phyloP scores from a whole-genome alignment of 2,113 vertebrate genomes.

The Misgurnus anguillicaudatus region DNA sequence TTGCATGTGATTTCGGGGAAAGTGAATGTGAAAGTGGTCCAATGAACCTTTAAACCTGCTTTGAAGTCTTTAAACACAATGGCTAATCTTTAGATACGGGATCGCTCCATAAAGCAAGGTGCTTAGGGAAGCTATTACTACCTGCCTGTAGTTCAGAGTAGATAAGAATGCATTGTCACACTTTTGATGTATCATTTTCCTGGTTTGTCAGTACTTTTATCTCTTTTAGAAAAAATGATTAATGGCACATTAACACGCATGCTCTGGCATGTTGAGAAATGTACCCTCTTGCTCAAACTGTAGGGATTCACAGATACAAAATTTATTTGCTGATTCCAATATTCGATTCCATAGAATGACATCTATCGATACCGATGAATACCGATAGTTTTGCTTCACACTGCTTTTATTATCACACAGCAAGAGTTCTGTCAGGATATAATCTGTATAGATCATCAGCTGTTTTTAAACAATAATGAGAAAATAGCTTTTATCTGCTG shows the following conservation, averaged over 20 bases:
- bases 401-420: too few species aligned
- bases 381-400: too few species aligned
- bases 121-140: neutral
- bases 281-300: too few species aligned
- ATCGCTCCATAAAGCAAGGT: neutral
- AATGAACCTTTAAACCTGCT: slow-evolving; percentile 56
- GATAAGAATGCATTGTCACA: slow-evolving; percentile 30
- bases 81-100: slow-evolving; percentile 36
- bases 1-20: slow-evolving; percentile 41
- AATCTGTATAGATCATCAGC: too few species aligned
- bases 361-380: too few species aligned
- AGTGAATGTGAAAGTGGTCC: slow-evolving; percentile 53
- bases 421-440: too few species aligned
- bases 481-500: too few species aligned
- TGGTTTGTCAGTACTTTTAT: neutral
- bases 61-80: slow-evolving; percentile 53
- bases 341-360: too few species aligned
- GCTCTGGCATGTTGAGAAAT: neutral
- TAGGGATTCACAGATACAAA: too few species aligned
- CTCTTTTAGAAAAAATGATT: neutral
- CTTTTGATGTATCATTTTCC: neutral
- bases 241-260: neutral
- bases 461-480: too few species aligned
- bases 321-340: too few species aligned
- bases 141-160: slow-evolving; percentile 12